Base-by-base conservation (phyloP, 2,888 invertebrate species). In the Steinernema hermaphroditum region DNA sequence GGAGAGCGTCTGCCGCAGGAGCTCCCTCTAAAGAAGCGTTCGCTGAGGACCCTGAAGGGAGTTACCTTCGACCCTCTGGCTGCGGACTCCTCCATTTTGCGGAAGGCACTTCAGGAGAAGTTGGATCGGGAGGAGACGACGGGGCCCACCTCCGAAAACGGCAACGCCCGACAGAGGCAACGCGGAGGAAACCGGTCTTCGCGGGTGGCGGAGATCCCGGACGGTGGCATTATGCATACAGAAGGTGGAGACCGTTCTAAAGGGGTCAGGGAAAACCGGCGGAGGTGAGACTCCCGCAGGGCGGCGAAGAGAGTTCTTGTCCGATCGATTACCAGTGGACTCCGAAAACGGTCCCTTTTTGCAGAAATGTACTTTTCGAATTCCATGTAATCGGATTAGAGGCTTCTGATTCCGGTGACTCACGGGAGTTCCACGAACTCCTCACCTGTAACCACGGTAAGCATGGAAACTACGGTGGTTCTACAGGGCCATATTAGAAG, bases 1-100 rank as follows among this genome's bases (percentile, higher is more conserved):
- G 16, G 75, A 68, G 37, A 75, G 50, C 2, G 76, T 72, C 14
- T 50, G n/a, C 29, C 74, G 37, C 22, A 75, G 43, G 68, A 75
- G 32, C 43, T 75, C 75, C 9, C 57, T 41, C 44, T 75, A 16
- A 62, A 62, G 2, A 19, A 62, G 6, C 37, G 37, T 37, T 37
- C 37, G 4, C 12, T 12, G 37, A 37, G 12, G 37, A 37, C 37
- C 37, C 37, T 37, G 12, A 37, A 37, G 37, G 6, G 6, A 37
- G 37, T 37, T 37, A 37, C 37, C 37, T 37, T 37, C 37, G 37
- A 37, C 37, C 37, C 12, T 12, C 12, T 37, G 6, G 37, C 6
- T 8, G 12, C 37, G 12, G 37, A 12, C 37, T 37, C 37, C 37
- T 37, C 37, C 37, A 37, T 37, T 12, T 37, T 37, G 37, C 37